These are phyloP conservation scores for Drosophila quasianomalipes DNA, from an alignment of 2,888 invertebrate species.

Conservation along the genomic window DNA sequence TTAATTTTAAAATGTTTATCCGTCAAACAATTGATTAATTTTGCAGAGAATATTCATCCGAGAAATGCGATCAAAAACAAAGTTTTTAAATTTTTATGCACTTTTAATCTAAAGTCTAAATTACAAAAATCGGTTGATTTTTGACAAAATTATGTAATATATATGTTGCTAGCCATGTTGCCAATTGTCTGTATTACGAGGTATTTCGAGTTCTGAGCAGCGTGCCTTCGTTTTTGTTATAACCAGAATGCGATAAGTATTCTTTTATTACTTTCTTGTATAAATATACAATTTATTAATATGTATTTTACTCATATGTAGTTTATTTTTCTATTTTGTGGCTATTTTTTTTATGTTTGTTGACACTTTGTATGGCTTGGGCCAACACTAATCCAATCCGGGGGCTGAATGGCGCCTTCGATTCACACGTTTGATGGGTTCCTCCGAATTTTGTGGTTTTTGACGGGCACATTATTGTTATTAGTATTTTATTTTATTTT, in stretches of 20 bases:
- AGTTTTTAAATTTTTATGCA: neutral
- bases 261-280: constrained; percentile 49
- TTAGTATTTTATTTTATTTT: constrained; percentile 21
- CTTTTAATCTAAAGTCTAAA: neutral
- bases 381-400: constrained; percentile 22
- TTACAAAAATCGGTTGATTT: neutral
- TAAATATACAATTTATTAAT: constrained; percentile 37
- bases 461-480: constrained; percentile 31
- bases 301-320: constrained; percentile 6
- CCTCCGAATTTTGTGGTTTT: constrained; percentile 60
- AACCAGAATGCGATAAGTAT: constrained; percentile 27
- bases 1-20: neutral
- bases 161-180: neutral
- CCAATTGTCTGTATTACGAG: neutral
- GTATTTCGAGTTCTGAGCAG: neutral
- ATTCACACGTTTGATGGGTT: constrained; percentile 44
- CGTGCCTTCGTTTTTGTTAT: neutral
- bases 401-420: constrained; percentile 58
- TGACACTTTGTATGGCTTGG: constrained; percentile 30
- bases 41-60: neutral
- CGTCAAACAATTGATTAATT: neutral
- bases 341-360: constrained; percentile 28
- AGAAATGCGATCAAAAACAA: neutral
- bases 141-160: neutral
- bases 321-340: neutral